phyloP scores from a whole-genome alignment of 2,888 invertebrate species.

The Acleris laterana region DNA sequence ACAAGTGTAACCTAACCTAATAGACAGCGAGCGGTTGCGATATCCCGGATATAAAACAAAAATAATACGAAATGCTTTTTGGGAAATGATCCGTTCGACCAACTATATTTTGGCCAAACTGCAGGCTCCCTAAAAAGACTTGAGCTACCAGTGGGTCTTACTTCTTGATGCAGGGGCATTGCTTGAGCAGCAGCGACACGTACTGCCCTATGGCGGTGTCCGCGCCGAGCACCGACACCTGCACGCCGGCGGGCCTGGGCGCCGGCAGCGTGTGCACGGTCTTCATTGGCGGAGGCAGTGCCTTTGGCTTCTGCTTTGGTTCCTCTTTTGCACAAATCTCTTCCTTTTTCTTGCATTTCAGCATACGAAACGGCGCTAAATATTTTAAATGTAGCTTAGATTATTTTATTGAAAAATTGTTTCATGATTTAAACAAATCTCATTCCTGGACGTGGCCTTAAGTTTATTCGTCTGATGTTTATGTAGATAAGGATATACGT shows the following conservation, averaged over 20 bases:
- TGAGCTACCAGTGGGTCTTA: constrained; percentile 47
- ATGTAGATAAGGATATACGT: too few species aligned
- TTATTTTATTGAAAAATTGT: too few species aligned
- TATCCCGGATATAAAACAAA: too few species aligned
- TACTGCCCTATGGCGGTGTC: constrained; percentile 79
- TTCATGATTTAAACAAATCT: too few species aligned
- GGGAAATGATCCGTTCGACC: too few species aligned
- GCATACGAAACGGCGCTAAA: constrained; percentile 69
- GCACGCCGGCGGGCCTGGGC: constrained; percentile 61
- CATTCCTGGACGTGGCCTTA: too few species aligned
- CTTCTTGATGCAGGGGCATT: constrained; percentile 79
- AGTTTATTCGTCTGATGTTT: too few species aligned
- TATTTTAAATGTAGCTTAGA: not conserved
- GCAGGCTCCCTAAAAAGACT: too few species aligned
- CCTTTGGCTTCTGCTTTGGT: constrained; percentile 46
- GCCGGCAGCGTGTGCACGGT: constrained; percentile 50
- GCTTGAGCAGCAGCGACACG: constrained; percentile 79
- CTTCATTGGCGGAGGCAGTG: constrained; percentile 55
- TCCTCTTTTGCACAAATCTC: constrained; percentile 27
- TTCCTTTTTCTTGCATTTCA: constrained; percentile 53
- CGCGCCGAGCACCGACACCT: constrained; percentile 80
- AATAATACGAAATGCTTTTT: too few species aligned
- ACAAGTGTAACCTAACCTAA: too few species aligned
- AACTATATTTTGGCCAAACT: too few species aligned
- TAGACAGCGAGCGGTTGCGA: too few species aligned